Percentiles rank a stretch among this genome's conserved stretches.
phyloP scores from a whole-genome alignment of 2,888 invertebrate genomes.

The Netelia inedita region DNA sequence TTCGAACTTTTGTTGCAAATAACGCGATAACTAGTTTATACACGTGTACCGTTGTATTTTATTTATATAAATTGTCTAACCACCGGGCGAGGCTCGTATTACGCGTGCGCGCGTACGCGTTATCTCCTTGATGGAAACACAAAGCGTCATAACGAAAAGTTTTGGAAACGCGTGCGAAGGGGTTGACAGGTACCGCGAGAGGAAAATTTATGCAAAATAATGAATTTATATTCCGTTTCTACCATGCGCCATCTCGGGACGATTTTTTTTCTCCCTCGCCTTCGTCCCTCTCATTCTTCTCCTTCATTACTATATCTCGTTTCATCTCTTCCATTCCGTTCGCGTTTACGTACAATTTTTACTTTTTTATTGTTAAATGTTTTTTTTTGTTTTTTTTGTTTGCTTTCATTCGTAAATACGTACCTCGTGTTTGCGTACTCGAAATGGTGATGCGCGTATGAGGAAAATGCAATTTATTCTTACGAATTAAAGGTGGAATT shows the following conservation, averaged over 20 bases:
- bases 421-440: not conserved
- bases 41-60: not conserved
- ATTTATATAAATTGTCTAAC: conserved; percentile 2
- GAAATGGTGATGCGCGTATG: too few relatives aligned
- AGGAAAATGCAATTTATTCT: too few relatives aligned
- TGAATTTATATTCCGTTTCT: conserved; percentile 68
- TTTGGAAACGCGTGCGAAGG: conserved; percentile 25
- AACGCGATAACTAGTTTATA: not conserved
- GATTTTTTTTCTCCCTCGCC: conserved; percentile 11
- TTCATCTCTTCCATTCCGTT: conserved; percentile 8
- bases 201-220: conserved; percentile 69
- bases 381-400: not conserved
- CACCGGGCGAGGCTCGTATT: too few relatives aligned
- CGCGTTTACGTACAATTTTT: not conserved
- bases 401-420: not conserved
- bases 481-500: too few relatives aligned
- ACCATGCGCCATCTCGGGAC: conserved; percentile 31
- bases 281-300: not conserved
- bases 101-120: not conserved
- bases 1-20: not conserved
- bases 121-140: conserved; percentile 5
- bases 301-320: not conserved
- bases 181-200: conserved; percentile 45
- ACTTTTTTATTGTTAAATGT: not conserved
- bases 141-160: conserved; percentile 50